Evolutionary conservation across 2,113 vertebrate species (phyloP), one percentile per base, ranked within the genome.

Genomic region (Chaetorhynchus papuensis): DNA sequence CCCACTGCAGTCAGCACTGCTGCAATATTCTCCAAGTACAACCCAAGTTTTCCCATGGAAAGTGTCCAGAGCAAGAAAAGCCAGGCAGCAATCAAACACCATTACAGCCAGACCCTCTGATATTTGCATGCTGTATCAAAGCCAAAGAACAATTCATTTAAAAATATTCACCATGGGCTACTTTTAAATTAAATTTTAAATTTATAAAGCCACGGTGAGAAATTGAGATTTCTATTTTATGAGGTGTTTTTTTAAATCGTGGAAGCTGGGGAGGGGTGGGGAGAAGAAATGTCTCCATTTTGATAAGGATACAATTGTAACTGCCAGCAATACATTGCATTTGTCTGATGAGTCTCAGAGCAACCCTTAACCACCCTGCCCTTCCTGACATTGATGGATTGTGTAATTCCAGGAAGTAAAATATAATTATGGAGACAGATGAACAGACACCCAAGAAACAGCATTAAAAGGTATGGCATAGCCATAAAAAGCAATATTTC

Each of bases 371-470:
- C 77, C 83, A 82, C 30, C 41, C 86, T 96, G 96, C 90, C 95
- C 96, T 95, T 89, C 90, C 70, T 1, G 61, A 92, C 95, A 88
- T 27, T 95, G 96, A 97, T 82, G 91, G 95, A 97, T 95, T 70
- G 76, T 85, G 41, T 91, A 89, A 97, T 97, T 97, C 95, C 94
- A 94, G 79, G 84, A 97, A 96, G 79, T 85, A 96, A 96, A 96
- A 96, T 87, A 90, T 94, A 93, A 96, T 96, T 94, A 96, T 74
- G 54, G 93, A 97, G 94, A 97, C 90, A 96, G 94, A 96, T 94
- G 93, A 97, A 95, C 71, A 90, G 93, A 95, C 90, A 95, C 41
- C 86, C 74, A 87, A 90, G 94, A 96, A 97, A 95, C 90, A 91
- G 92, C 92, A 85, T 79, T 63, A 94, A 87, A 93, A 89, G 77